phyloP scores from a whole-genome alignment of 2,113 vertebrate species.

The Nothoprocta pentlandii region DNA sequence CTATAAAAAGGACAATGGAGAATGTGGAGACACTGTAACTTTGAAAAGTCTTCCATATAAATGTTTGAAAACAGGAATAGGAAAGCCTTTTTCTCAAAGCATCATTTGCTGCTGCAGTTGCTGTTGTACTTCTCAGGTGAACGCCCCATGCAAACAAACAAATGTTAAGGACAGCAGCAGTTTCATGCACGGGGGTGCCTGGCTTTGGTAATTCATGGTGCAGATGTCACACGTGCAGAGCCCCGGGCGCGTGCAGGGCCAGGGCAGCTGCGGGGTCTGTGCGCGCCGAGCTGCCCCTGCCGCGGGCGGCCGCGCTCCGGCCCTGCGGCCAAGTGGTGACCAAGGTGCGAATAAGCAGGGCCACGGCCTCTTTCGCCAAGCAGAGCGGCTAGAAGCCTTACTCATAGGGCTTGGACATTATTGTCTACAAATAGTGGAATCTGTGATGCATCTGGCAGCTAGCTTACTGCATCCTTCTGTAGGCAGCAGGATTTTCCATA shows the following conservation, averaged over 20 bases:
- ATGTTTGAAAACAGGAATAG: neutral
- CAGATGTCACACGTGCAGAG: neutral
- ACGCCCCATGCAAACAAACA: neutral
- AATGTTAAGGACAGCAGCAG: neutral
- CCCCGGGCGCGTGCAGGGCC: no score
- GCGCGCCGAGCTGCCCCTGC: neutral
- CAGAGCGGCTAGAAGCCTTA: slow-evolving; percentile 38
- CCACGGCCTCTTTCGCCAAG: slow-evolving; percentile 19
- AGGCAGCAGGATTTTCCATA: slow-evolving; percentile 48
- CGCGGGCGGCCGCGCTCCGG: neutral
- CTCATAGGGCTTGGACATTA: slow-evolving; percentile 55
- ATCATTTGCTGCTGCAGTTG: neutral
- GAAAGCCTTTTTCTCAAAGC: neutral
- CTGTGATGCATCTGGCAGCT: neutral
- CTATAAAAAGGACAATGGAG: neutral
- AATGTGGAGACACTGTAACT: neutral
- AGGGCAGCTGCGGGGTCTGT: neutral
- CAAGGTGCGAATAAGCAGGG: slow-evolving; percentile 65
- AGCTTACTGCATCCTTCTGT: slow-evolving; percentile 12
- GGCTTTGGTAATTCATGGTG: neutral
- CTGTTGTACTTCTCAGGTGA: neutral
- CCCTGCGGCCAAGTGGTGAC: slow-evolving; percentile 32
- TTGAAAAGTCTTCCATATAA: neutral
- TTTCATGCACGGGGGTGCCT: neutral
- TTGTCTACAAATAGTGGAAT: slow-evolving; percentile 59